Conservation (phyloP, 2,797 vertebrate species). For the Chelonia mydas region DNA sequence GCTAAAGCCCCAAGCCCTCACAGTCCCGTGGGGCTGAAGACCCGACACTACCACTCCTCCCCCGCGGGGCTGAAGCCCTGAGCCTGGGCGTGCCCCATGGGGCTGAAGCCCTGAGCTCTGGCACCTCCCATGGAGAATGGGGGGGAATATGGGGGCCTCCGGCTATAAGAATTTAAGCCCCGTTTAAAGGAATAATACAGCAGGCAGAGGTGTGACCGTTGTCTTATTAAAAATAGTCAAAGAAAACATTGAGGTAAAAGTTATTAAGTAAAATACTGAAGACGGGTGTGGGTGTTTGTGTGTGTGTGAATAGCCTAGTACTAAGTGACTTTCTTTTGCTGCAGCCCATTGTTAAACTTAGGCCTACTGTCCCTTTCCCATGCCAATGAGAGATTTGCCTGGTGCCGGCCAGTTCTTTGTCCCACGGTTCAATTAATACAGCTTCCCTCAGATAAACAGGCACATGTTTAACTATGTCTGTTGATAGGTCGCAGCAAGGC, state of each 20-base stretch:
- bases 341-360: slow-evolving; percentile 52
- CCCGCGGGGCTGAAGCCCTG: too few species aligned
- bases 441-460: slow-evolving; percentile 90
- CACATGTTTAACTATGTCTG: slow-evolving; percentile 90
- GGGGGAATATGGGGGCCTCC: not conserved
- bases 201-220: not conserved
- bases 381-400: slow-evolving; percentile 80
- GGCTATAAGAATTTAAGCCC: not conserved
- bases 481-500: slow-evolving; percentile 87
- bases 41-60: too few species aligned
- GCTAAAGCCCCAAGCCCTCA: too few species aligned
- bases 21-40: too few species aligned
- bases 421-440: slow-evolving; percentile 86
- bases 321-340: slow-evolving; percentile 12
- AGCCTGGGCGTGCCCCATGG: too few species aligned
- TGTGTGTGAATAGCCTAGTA: not conserved
- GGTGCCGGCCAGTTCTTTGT: slow-evolving; percentile 88
- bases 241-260: slow-evolving; percentile 48
- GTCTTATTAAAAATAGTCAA: slow-evolving; percentile 4
- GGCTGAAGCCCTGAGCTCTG: too few species aligned
- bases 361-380: slow-evolving; percentile 74
- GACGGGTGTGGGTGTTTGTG: not conserved
- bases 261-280: not conserved
- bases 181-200: not conserved
- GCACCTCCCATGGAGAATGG: too few species aligned